Evolutionary conservation across 2,797 vertebrate species (phyloP).

Genomic region (Antennarius maculatus): DNA sequence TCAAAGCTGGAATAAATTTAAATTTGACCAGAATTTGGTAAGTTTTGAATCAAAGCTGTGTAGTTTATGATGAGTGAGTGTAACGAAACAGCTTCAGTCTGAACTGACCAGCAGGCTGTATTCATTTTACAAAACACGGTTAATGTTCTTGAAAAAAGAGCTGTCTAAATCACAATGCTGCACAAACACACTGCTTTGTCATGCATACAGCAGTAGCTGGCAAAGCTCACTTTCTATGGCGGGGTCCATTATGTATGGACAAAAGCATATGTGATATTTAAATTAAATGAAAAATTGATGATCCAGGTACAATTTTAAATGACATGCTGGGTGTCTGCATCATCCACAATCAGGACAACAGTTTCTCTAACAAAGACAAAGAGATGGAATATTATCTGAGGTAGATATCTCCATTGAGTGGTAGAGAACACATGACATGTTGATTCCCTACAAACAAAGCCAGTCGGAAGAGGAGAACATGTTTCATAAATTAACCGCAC

Average conservation of each 20-base stretch:
- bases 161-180: neutral
- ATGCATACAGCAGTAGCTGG: neutral
- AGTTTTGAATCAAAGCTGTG: neutral
- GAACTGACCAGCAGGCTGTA: neutral
- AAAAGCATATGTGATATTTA: neutral
- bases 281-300: neutral
- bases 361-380: neutral
- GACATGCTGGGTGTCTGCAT: slow-evolving; percentile 3
- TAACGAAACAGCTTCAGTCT: neutral
- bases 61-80: too few species aligned
- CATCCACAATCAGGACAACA: neutral
- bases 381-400: neutral
- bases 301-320: slow-evolving; percentile 2
- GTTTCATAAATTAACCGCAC: slow-evolving; percentile 31
- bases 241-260: too few species aligned
- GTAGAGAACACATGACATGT: slow-evolving; percentile 1
- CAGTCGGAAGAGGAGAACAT: neutral
- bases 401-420: neutral
- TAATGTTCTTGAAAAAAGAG: slow-evolving; percentile 3
- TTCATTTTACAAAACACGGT: neutral
- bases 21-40: too few species aligned
- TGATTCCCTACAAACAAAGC: slow-evolving; percentile 21
- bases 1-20: too few species aligned
- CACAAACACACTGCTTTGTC: neutral
- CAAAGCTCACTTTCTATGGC: too few species aligned